Conservation (phyloP, 2,113 vertebrate species). For the Notiomystis cincta region DNA sequence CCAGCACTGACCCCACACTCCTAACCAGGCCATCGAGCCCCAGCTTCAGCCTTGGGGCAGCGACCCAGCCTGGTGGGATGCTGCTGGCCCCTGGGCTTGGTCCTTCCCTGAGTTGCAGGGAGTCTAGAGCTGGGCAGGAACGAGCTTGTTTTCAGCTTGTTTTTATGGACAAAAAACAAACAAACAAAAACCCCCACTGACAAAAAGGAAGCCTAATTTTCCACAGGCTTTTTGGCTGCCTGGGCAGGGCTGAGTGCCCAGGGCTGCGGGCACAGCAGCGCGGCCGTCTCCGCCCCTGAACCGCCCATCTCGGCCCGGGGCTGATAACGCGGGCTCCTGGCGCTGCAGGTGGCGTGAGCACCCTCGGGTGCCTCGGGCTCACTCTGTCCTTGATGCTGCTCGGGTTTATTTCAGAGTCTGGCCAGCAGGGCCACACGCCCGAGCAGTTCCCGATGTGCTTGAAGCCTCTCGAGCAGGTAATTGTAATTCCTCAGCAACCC, state of each 20-base stretch:
- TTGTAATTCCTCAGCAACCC: not conserved
- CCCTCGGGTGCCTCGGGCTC: fast-evolving
- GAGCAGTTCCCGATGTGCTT: fast-evolving
- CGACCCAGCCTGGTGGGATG: not conserved
- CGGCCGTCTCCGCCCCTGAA: not conserved
- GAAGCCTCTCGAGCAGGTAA: not conserved
- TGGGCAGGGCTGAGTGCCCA: not conserved
- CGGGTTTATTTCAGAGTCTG: not conserved
- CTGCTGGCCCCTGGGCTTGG: not conserved
- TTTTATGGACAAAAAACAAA: not conserved
- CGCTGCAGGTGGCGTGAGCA: not conserved
- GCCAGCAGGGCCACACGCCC: not conserved
- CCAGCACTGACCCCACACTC: not conserved
- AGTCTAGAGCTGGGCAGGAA: not conserved
- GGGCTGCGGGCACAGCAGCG: not conserved
- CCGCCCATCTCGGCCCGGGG: fast-evolving
- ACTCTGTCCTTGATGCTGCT: not conserved
- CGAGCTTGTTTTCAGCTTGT: not conserved
- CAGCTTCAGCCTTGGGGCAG: not conserved
- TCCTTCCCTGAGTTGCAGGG: not conserved
- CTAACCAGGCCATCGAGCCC: not conserved
- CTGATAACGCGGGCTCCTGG: not conserved
- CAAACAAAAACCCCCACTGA: fast-evolving
- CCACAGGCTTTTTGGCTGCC: not conserved
- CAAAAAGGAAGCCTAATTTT: not conserved